Conservation (phyloP, 2,797 vertebrate species). For the Cyprinella venusta region DNA sequence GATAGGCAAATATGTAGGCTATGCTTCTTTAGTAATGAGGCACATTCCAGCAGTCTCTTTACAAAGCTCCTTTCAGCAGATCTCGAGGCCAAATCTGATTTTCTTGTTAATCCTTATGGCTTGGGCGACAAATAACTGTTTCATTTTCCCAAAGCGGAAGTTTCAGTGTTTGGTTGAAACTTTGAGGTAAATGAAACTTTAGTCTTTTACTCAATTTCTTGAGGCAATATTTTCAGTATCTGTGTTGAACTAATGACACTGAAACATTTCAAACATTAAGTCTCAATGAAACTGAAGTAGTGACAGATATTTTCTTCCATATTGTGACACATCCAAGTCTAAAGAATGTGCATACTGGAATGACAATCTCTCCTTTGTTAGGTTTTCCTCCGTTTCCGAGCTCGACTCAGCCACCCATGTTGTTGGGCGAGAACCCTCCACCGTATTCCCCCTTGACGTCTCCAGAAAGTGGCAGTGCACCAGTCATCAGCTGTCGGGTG, state of each 20-base stretch:
- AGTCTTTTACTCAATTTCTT: neutral
- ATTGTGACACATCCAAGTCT: neutral
- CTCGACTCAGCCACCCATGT: conserved; percentile 83
- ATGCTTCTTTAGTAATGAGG: conserved; percentile 34
- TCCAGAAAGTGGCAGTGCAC: conserved; percentile 89
- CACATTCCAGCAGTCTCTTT: conserved; percentile 71
- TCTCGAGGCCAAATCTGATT: conserved; percentile 76
- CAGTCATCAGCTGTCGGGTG: conserved; percentile 90
- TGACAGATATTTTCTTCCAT: neutral
- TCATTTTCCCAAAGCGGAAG: conserved; percentile 19
- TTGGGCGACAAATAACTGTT: conserved; percentile 49
- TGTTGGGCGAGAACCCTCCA: conserved; percentile 87
- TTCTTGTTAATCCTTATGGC: conserved; percentile 68
- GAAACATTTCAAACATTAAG: neutral
- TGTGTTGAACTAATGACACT: neutral
- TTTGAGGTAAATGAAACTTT: neutral
- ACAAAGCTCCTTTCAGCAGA: conserved; percentile 74
- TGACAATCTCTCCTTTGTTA: conserved; percentile 54
- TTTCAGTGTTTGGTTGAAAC: neutral
- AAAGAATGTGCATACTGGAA: neutral
- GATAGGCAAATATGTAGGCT: neutral
- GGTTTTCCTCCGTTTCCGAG: conserved; percentile 85
- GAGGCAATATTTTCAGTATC: neutral
- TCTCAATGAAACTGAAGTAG: neutral
- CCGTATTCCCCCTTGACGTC: conserved; percentile 91